These are phyloP conservation scores for Calvadosia cruxmelitensis DNA, from an alignment of 30 jellyfish, hydroid and myxozoan species.

Conservation along the genomic window DNA sequence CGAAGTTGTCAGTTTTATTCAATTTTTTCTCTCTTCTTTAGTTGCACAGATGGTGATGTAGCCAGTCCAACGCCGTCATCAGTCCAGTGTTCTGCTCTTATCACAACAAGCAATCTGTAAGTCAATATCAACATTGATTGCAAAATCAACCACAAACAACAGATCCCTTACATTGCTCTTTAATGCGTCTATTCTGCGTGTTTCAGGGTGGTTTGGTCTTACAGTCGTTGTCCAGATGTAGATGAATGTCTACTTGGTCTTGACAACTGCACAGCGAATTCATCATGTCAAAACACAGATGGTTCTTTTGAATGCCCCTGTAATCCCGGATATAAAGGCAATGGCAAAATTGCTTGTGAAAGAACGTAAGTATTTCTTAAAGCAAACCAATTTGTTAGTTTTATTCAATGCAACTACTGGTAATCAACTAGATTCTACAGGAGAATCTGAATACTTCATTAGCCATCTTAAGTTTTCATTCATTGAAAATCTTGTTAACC, in stretches of 20 bases:
- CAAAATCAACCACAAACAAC: too few species aligned
- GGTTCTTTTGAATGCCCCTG: slow-evolving; percentile 63
- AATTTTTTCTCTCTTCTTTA: not conserved
- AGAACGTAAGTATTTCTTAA: slow-evolving; percentile 52
- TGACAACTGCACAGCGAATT: slow-evolving; percentile 43
- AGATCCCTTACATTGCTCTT: too few species aligned
- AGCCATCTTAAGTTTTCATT: too few species aligned
- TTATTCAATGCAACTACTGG: too few species aligned
- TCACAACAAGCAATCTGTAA: not conserved
- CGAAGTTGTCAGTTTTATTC: not conserved
- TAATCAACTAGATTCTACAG: too few species aligned
- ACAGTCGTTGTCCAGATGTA: slow-evolving; percentile 78
- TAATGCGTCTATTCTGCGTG: not conserved
- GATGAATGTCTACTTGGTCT: slow-evolving; percentile 64
- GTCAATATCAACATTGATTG: not conserved
- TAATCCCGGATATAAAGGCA: slow-evolving; percentile 73
- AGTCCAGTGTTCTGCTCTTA: not conserved
- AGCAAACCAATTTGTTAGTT: too few species aligned
- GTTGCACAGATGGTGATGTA: slow-evolving; percentile 74
- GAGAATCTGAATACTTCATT: too few species aligned
- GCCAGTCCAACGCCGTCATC: slow-evolving; percentile 35
- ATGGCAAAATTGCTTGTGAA: slow-evolving; percentile 54
- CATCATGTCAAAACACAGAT: slow-evolving; percentile 56
- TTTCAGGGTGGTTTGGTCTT: slow-evolving; percentile 37
- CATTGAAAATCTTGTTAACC: too few species aligned